Conservation (phyloP, 30 jellyfish, hydroid and myxozoan species). For the Pelagia noctiluca region DNA sequence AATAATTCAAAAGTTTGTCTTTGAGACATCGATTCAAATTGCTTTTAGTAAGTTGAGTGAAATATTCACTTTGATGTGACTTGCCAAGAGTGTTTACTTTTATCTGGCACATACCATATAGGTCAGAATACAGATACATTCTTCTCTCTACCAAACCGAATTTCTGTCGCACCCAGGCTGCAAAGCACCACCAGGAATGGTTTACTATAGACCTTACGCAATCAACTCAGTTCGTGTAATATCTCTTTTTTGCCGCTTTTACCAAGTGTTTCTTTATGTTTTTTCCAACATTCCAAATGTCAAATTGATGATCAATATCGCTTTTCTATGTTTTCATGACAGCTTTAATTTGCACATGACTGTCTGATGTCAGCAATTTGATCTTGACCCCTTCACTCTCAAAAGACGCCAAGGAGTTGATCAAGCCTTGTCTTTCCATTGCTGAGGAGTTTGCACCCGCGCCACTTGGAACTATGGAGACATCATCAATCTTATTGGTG, state of each 20-base stretch:
- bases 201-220: slow-evolving; percentile 52
- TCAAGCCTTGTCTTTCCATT: slow-evolving; percentile 59
- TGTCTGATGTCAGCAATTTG: slow-evolving; percentile 45
- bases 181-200: slow-evolving; percentile 73
- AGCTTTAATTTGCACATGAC: slow-evolving; percentile 47
- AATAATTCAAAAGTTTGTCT: too few species aligned
- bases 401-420: slow-evolving; percentile 17
- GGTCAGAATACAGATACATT: too few species aligned
- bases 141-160: too few species aligned
- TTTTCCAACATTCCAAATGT: slow-evolving; percentile 64
- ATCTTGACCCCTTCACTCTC: slow-evolving; percentile 24
- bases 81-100: too few species aligned
- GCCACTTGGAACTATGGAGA: slow-evolving; percentile 28
- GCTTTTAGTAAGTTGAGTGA: too few species aligned
- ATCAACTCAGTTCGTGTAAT: slow-evolving; percentile 13
- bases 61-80: too few species aligned
- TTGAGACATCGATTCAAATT: too few species aligned
- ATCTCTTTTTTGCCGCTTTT: slow-evolving; percentile 18
- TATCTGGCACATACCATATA: too few species aligned
- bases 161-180: too few species aligned
- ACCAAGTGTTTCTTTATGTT: slow-evolving; percentile 38
- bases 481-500: slow-evolving; percentile 17
- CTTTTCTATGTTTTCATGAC: slow-evolving; percentile 31
- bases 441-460: slow-evolving; percentile 23
- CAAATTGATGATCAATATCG: slow-evolving; percentile 56